A percentile compares a stretch with the other conserved stretches of the same genome.
phyloP scores from a whole-genome alignment of 2,113 vertebrate genomes.

The Eidolon helvum region DNA sequence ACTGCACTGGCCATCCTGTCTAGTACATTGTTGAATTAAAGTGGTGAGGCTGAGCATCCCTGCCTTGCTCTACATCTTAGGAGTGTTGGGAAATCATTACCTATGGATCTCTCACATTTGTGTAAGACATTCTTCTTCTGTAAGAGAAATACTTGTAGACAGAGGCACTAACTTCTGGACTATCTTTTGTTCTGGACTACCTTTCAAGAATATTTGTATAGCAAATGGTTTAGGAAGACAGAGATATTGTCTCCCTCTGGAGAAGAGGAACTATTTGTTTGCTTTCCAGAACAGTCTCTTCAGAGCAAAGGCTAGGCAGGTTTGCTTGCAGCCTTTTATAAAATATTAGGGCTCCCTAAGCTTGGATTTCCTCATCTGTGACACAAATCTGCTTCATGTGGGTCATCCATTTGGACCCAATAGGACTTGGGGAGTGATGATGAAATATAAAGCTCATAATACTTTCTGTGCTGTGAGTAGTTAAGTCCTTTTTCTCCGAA shows the following conservation, averaged over 20 bases:
- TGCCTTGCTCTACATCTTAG: neutral
- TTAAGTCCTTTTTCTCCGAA: neutral
- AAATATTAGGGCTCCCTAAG: neutral
- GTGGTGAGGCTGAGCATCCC: neutral
- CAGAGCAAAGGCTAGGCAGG: neutral
- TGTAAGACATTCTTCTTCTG: neutral
- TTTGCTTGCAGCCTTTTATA: neutral
- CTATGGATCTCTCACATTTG: neutral
- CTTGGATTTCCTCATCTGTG: neutral
- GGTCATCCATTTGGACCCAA: neutral
- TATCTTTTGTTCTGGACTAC: neutral
- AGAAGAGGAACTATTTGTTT: neutral
- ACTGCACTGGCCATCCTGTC: neutral
- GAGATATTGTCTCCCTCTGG: neutral
- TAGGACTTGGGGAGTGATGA: neutral
- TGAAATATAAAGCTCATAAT: neutral
- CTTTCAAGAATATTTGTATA: neutral
- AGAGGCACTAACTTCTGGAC: neutral
- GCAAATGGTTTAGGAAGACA: neutral
- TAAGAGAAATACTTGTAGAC: neutral
- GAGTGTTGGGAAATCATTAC: neutral
- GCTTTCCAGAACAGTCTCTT: neutral
- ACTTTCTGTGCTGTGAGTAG: neutral
- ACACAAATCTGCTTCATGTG: neutral
- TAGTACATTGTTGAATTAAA: neutral